Percentiles rank a stretch among this genome's conserved stretches.
These are phyloP conservation scores for Sylvietta virens DNA, from an alignment of 2,113 vertebrate species.

Conservation along the genomic window DNA sequence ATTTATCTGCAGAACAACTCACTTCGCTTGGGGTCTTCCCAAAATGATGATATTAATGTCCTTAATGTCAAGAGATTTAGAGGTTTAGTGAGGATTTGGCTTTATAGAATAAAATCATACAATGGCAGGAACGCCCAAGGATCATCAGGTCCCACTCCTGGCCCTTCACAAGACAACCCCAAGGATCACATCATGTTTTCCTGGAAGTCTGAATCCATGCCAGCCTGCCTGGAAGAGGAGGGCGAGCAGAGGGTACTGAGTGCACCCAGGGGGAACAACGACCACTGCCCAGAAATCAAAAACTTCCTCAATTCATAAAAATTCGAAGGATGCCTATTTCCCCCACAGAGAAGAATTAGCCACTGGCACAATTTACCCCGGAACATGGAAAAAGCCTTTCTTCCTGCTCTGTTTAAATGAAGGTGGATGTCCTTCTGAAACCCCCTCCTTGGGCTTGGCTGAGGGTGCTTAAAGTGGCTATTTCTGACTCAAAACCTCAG, in stretches of 20 bases:
- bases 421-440: background rate
- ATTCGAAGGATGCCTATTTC: background rate
- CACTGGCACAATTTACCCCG: background rate
- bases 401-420: background rate
- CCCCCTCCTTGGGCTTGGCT: background rate
- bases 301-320: background rate
- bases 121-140: background rate
- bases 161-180: background rate
- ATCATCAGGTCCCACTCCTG: background rate
- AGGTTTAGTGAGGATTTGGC: background rate
- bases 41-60: background rate
- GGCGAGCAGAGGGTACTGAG: background rate
- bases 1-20: background rate
- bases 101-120: background rate
- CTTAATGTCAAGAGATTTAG: background rate
- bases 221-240: background rate
- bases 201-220: background rate
- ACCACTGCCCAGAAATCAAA: background rate
- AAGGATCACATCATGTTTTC: background rate
- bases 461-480: background rate
- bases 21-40: background rate
- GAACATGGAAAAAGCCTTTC: background rate
- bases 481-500: background rate
- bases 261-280: fast-evolving
- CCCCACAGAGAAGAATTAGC: background rate